Evolutionary conservation across 2,113 vertebrate species (phyloP).

Genomic region (Silurus meridionalis): DNA sequence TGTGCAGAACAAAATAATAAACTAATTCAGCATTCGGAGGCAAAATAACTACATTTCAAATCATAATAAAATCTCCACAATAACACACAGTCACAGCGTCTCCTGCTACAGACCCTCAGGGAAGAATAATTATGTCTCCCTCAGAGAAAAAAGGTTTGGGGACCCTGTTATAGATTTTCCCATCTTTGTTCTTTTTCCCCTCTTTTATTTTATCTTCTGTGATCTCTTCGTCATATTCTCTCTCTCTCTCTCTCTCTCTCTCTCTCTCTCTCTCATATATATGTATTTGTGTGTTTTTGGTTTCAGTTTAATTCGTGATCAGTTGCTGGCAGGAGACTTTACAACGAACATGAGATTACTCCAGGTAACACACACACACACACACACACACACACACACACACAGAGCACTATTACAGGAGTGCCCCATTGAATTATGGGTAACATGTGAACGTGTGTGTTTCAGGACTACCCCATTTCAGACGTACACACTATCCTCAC

Average conservation of each 20-base stretch:
- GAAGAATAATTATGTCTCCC: too few species aligned
- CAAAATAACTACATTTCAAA: too few species aligned
- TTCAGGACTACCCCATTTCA: conserved; percentile 93
- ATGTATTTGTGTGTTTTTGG: not conserved
- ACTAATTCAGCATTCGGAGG: too few species aligned
- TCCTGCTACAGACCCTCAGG: too few species aligned
- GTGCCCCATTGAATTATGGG: not conserved
- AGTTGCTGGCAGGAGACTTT: conserved; percentile 90
- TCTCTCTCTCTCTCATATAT: not conserved
- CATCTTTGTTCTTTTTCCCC: not conserved
- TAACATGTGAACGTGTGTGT: conserved; percentile 18
- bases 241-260: not conserved
- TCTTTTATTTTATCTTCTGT: not conserved
- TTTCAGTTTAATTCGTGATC: conserved; percentile 87
- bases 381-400: not conserved
- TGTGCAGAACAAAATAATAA: too few species aligned
- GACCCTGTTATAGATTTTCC: too few species aligned
- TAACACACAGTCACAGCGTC: too few species aligned
- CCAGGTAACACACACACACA: conserved; percentile 75
- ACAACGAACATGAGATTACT: conserved; percentile 94
- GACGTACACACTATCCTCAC: conserved; percentile 91
- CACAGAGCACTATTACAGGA: not conserved
- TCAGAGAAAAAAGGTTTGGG: too few species aligned
- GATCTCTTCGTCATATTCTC: not conserved
- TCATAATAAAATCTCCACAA: too few species aligned